Evolutionary conservation across 2,797 vertebrate genomes (phyloP), one percentile per base, ranked within the genome.

Genomic region (Manis pentadactyla): DNA sequence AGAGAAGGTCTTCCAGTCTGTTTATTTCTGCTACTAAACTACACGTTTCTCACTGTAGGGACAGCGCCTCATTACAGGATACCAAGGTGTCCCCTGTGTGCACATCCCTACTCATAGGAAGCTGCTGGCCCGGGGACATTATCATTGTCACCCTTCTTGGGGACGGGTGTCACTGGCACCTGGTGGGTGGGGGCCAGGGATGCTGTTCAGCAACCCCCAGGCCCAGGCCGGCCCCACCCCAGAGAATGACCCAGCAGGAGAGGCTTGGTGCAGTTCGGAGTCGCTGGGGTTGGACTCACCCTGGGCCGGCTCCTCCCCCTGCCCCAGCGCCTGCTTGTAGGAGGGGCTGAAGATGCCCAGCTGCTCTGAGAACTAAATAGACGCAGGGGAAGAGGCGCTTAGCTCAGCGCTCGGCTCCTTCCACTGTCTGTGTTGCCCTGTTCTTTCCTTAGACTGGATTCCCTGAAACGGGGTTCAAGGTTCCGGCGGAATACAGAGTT

Each of bases 171-270:
- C 6, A 31, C 59, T 66, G 78, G 69, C 49, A 57, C 31, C n/a
- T 11, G 11, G 34, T 18, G 5, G 23, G 12, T 18, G 8, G 42
- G 46, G 37, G 39, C 59, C 68, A 74, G 39, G 31, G 51, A 39
- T 21, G 34, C 61, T 61, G 21, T 59, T 64, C n/a, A n/a, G 34
- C 39, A 29, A 8, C n/a, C 83, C 6, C 3, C 19, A 7, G 61
- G 6, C 61, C 19, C 31, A 53, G 75, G 59, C 51, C 0, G 0
- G 21, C 66, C 68, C 10, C 19, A 5, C 71, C 15, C 19, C 49
- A 17, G 57, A 92, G 61, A 64, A 2, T 0, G 4, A 29, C n/a
- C 46, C 18, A 2, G 0, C 1, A 27, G 59, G 34, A 59, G 61
- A 10, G 49, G 39, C 14, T 10, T 2, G 10, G 29, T 7, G 39